Base-by-base conservation (phyloP, 2,113 vertebrate species). In the Eidolon helvum region DNA sequence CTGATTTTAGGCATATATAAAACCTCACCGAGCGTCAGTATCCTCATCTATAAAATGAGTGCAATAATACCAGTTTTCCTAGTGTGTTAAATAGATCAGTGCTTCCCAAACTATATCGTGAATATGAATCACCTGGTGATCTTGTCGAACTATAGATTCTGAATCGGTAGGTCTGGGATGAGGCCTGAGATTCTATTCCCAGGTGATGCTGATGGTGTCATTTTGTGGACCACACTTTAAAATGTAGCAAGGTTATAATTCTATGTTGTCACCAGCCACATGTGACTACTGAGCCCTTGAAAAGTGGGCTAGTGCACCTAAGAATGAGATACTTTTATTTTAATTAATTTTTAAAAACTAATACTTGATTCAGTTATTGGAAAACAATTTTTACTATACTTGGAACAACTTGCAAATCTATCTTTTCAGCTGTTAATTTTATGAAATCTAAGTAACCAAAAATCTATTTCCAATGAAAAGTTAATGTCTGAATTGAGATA, bases 341-440 rank as follows among this genome's bases (percentile, higher is more conserved):
- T 18, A 83, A 71, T 87, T 83, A 79, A 71, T 53, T 61, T 94
- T 19, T n/a, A n/a, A 57, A 65, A 75, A 21, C 45, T 24, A 59
- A 40, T 8, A n/a, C 11, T 63, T 75, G 80, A 28, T 55, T 90
- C 63, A 72, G 75, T 77, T 88, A 80, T 59, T 35, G 8, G 61
- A 45, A 96, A 91, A 28, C 7, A 59, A 57, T 74, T 85, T 94
- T 94, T 59, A 91, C 53, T 74, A 21, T 48, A 59, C 24, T 77
- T 75, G n/a, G 66, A 89, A 88, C 66, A 96, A 80, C 55, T n/a
- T 77, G 18, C 61, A 26, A 86, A 45, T 69, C 45, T 89, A n/a
- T 53, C 45, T 53, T 91, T 97, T 94, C 61, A 72, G 35, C 28
- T 82, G 35, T 86, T 80, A 66, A 77, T 78, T 94, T 85, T 48